Percentiles rank a stretch among this genome's conserved stretches.
Conservation (phyloP, 2,888 invertebrate species). For the Parthenolecanium corni region DNA sequence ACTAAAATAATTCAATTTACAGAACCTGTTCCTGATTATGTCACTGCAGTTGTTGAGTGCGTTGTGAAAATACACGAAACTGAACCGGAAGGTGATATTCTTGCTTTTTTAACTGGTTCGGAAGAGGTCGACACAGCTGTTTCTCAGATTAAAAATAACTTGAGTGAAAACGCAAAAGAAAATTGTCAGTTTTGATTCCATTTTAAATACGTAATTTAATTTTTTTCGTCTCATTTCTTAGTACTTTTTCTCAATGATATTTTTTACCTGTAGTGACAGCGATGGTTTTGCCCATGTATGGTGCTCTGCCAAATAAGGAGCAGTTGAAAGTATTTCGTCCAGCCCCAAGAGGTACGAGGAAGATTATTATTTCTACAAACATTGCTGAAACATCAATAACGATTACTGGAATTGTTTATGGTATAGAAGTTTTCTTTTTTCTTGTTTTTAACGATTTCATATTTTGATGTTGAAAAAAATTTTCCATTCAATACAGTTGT, state of each 20-base stretch:
- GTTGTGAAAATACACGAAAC: conserved; percentile 76
- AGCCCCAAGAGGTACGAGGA: conserved; percentile 60
- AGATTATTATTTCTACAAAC: conserved; percentile 87
- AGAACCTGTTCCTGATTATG: conserved; percentile 82
- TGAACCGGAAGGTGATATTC: conserved; percentile 71
- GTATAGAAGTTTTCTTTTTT: conserved; percentile 40
- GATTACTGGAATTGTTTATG: conserved; percentile 81
- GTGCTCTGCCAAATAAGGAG: conserved; percentile 70
- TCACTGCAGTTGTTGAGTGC: conserved; percentile 75
- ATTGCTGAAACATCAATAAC: conserved; percentile 96
- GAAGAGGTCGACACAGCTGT: conserved; percentile 81
- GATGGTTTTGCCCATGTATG: conserved; percentile 63
- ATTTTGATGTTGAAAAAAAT: conserved; percentile 13
- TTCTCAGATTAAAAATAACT: conserved; percentile 50
- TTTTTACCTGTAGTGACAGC: conserved; percentile 6
- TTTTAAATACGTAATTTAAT: not conserved
- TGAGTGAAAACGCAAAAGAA: conserved; percentile 26
- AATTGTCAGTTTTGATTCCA: not conserved
- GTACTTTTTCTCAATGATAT: not conserved
- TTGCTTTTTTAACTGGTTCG: conserved; percentile 86
- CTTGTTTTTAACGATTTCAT: not conserved
- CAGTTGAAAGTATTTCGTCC: conserved; percentile 76
- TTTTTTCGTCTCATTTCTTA: not conserved
- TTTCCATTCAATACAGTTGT: conserved; percentile 58
- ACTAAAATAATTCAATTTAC: conserved; percentile 35